These are phyloP conservation scores for Acipenser transmontanus DNA, from an alignment of 2,797 vertebrate genomes.

Conservation along the genomic window DNA sequence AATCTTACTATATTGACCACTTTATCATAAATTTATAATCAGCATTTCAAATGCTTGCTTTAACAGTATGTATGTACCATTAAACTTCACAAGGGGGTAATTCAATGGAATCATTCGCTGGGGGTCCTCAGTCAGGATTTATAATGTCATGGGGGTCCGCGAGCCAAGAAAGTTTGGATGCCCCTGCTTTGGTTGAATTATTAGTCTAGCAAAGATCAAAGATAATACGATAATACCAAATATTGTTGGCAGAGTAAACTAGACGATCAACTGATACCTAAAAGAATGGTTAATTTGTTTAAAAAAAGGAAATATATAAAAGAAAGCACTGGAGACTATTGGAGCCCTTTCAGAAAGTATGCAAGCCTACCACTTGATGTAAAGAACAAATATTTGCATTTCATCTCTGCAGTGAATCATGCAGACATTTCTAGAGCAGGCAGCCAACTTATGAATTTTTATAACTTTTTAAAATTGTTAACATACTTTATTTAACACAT, in stretches of 20 bases:
- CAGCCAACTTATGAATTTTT: conserved; percentile 84
- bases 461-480: conserved; percentile 79
- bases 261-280: conserved; percentile 15
- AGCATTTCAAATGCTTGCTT: too few relatives aligned
- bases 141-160: too few relatives aligned
- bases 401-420: conserved; percentile 77
- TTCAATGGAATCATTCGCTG: too few relatives aligned
- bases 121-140: too few relatives aligned
- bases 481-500: conserved; percentile 82
- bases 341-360: conserved; percentile 20
- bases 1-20: too few relatives aligned
- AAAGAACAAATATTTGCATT: conserved; percentile 90
- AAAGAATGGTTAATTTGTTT: conserved; percentile 23
- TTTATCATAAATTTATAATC: too few relatives aligned
- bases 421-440: conserved; percentile 71
- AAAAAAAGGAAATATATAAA: conserved; percentile 3
- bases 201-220: too few relatives aligned
- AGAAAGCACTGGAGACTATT: conserved; percentile 13
- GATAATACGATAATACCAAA: too few relatives aligned
- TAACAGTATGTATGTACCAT: too few relatives aligned
- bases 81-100: too few relatives aligned
- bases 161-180: too few relatives aligned
- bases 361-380: conserved; percentile 56
- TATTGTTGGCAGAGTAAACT: background rate
- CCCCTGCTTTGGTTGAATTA: too few relatives aligned